Percentiles rank a stretch among this genome's conserved stretches.
Evolutionary conservation across 2,113 vertebrate genomes (phyloP).

Genomic region (Cacatua alba): DNA sequence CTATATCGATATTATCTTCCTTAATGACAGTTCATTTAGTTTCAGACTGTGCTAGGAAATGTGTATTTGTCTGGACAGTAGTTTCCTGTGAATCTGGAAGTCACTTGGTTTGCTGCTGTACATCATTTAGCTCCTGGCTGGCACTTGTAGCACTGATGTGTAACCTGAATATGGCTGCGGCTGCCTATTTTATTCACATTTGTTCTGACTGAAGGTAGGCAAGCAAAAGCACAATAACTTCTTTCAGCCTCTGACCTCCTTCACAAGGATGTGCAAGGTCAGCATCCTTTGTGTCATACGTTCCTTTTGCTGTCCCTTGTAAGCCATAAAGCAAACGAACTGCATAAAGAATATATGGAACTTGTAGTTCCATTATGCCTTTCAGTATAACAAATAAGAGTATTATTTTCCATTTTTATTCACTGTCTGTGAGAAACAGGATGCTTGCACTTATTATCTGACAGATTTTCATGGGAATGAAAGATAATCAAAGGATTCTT

Average conservation of each 20-base stretch:
- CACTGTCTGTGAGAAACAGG: not conserved
- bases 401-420: not conserved
- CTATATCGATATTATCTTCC: not conserved
- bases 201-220: not conserved
- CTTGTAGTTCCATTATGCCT: not conserved
- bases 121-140: not conserved
- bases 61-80: not conserved
- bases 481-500: not conserved
- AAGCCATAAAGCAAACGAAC: not conserved
- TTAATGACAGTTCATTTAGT: conserved; percentile 10
- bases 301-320: not conserved
- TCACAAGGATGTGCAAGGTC: not conserved
- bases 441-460: not conserved
- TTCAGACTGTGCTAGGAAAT: not conserved
- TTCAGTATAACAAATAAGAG: not conserved
- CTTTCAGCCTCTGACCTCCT: not conserved
- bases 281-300: not conserved
- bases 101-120: not conserved
- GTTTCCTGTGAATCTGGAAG: conserved; percentile 34
- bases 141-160: not conserved
- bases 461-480: not conserved
- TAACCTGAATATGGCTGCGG: not conserved
- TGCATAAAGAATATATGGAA: not conserved
- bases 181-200: not conserved
- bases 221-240: not conserved